Evolutionary conservation across 64 coral and sea anemone genomes (phyloP), one percentile per base, ranked within the genome.

Genomic region (Pachyseris speciosa): DNA sequence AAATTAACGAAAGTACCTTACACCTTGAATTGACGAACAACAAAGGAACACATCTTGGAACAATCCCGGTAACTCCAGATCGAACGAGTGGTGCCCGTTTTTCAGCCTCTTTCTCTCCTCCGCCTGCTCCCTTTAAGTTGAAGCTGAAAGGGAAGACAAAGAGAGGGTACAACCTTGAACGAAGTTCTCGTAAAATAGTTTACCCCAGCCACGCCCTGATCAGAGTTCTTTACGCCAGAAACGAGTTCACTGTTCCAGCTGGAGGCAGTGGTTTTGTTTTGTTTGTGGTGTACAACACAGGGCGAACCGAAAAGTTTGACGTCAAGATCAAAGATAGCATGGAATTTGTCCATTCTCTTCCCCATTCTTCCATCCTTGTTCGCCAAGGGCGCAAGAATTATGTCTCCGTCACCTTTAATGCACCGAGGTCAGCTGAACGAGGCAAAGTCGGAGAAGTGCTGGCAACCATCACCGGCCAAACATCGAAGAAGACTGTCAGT

Each of bases 231-330:
- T 66, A 74, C 28, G 87, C 73, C 33, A 88, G 85, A n/a, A 74
- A 88, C 67, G 83, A 86, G 25, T 75, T 63, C 29, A 78, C 87
- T 0, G 33, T 89, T 12, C 73, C 87, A 5, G 63, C 53, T 1
- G 87, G 87, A 45, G 61, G 87, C 15, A 40, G 40, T 1, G 63
- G 57, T 22, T 78, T 65, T 27, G 86, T 88, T 9, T 64, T 76
- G 38, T 44, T 88, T 33, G 28, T 61, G 72, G 58, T 77, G n/a
- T 75, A 75, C 86, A 88, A 88, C 71, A 74, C 27, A 20, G 86
- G 86, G 0, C 20, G 36, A 74, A 76, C 72, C 15, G 86, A 88
- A 19, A 19, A 6, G 3, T 88, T 88, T 45, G 86, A 63, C 41
- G 34, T 89, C 50, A 66, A 43, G 19, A 59, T 78, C 15, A 89